Evolutionary conservation across 2,888 invertebrate genomes (phyloP).

Genomic region (Phymatocera aterrima): DNA sequence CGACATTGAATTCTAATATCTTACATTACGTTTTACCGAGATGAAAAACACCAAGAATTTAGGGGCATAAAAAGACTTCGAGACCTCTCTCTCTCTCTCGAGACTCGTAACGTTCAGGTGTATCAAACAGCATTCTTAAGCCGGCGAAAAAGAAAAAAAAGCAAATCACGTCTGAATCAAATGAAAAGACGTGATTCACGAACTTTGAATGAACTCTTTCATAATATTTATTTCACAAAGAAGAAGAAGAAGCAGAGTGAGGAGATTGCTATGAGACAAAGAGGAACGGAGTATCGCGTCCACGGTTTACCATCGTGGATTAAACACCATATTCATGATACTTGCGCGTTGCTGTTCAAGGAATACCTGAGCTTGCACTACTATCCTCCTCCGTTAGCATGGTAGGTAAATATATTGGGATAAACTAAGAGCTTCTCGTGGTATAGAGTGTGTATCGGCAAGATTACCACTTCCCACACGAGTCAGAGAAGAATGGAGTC

Average conservation of each 20-base stretch:
- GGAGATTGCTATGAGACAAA: too few species aligned
- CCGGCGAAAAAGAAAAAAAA: too few species aligned
- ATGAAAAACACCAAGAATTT: background rate
- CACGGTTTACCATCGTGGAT: background rate
- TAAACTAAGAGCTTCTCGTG: conserved; percentile 20
- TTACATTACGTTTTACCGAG: too few species aligned
- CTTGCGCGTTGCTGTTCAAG: background rate
- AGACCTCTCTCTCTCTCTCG: background rate
- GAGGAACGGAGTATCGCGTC: too few species aligned
- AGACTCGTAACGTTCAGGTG: background rate
- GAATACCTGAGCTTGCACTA: background rate
- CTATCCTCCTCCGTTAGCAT: background rate
- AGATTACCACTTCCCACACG: conserved; percentile 10
- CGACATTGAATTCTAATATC: too few species aligned
- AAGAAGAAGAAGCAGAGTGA: too few species aligned
- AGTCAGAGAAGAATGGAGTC: conserved; percentile 28
- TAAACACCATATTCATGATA: background rate
- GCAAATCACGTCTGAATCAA: background rate
- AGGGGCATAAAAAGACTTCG: background rate
- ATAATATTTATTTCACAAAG: too few species aligned
- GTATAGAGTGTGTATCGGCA: conserved; percentile 1
- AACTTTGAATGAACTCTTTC: too few species aligned
- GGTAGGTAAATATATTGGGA: conserved; percentile 38
- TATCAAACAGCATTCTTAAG: background rate
- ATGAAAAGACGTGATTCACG: too few species aligned